phyloP scores from a whole-genome alignment of 2,113 vertebrate species.

The Oncorhynchus masou region DNA sequence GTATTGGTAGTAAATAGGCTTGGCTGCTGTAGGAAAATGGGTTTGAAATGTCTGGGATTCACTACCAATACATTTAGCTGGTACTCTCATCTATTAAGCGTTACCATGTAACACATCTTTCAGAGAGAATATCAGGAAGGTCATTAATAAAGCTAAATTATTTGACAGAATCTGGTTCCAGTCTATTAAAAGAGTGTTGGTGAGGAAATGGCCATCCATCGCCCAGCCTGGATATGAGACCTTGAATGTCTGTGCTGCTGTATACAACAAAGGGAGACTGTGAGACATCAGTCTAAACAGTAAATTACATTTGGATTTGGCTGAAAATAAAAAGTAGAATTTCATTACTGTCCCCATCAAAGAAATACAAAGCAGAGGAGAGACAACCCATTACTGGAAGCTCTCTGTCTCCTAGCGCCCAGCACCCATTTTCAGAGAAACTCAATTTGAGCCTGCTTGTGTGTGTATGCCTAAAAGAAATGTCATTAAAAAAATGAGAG shows the following conservation, averaged over 20 bases:
- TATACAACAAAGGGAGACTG: neutral
- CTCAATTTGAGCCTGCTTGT: conserved; percentile 60
- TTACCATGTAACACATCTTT: conserved; percentile 37
- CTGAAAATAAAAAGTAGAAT: conserved; percentile 62
- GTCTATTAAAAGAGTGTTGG: conserved; percentile 33
- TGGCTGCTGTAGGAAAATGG: conserved; percentile 22
- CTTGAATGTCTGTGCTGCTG: neutral
- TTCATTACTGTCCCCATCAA: conserved; percentile 63
- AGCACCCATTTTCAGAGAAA: conserved; percentile 58
- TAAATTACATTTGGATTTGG: conserved; percentile 31
- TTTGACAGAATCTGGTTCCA: conserved; percentile 39
- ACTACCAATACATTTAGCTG: conserved; percentile 30
- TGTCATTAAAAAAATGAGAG: too few relatives aligned
- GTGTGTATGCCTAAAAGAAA: neutral
- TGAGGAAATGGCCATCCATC: conserved; percentile 19
- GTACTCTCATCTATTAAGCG: too few relatives aligned
- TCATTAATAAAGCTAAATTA: conserved; percentile 47
- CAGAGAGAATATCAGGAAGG: conserved; percentile 15
- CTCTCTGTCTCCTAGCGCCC: conserved; percentile 45
- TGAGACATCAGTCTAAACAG: neutral
- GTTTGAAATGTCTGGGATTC: conserved; percentile 45
- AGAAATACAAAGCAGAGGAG: conserved; percentile 51
- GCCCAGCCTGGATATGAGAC: conserved; percentile 18
- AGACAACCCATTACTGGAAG: conserved; percentile 50
- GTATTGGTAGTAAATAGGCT: too few relatives aligned